These are phyloP conservation scores for Phenacoccus solenopsis DNA, from an alignment of 1,140 invertebrate species.

Conservation along the genomic window DNA sequence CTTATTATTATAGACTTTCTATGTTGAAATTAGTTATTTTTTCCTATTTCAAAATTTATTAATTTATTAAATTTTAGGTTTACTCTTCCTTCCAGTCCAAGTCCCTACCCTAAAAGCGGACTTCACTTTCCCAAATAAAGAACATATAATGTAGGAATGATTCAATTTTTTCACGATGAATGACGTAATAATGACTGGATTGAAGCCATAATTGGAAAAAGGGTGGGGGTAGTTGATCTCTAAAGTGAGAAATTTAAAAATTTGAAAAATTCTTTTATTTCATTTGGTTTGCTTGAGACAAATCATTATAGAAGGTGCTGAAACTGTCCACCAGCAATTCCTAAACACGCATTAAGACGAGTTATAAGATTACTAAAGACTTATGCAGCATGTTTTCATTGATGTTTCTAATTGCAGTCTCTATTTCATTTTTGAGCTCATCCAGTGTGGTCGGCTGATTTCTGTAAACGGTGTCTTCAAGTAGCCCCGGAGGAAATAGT, in stretches of 20 bases:
- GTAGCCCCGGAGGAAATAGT: not conserved
- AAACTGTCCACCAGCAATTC: not conserved
- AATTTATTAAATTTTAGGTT: too few species aligned
- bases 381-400: not conserved
- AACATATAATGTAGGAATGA: too few species aligned
- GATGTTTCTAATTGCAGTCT: not conserved
- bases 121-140: too few species aligned
- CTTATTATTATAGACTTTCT: too few species aligned
- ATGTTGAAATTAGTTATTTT: too few species aligned
- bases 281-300: not conserved
- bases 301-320: not conserved
- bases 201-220: too few species aligned
- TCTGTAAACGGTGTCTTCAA: not conserved
- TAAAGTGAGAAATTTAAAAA: not conserved
- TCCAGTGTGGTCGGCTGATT: not conserved
- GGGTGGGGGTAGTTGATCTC: too few species aligned
- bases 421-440: not conserved
- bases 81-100: too few species aligned
- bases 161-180: too few species aligned
- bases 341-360: not conserved
- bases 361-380: not conserved
- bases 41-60: too few species aligned
- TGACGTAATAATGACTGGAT: too few species aligned
- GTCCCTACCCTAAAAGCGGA: too few species aligned
- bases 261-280: not conserved